Conservation (phyloP, 2,113 vertebrate species). For the Tiliqua scincoides region DNA sequence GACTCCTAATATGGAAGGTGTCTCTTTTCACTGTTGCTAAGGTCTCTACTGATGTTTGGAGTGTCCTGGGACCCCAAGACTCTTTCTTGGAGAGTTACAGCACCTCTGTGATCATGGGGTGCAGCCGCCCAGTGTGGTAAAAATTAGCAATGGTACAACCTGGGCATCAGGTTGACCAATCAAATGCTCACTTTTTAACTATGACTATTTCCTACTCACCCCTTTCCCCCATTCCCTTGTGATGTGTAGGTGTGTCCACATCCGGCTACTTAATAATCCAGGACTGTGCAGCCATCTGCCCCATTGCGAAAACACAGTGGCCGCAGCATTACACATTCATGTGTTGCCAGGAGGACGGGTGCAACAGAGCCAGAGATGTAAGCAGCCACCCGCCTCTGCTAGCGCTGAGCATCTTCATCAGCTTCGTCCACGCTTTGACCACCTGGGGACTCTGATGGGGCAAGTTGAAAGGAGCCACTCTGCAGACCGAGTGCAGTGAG, state of each 20-base stretch:
- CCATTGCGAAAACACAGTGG: accelerated
- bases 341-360: slow-evolving; percentile 67
- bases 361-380: slow-evolving; percentile 44
- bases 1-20: no score
- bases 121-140: no score
- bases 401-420: slow-evolving; percentile 41
- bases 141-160: no score
- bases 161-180: no score
- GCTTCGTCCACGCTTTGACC: slow-evolving; percentile 46
- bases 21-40: no score
- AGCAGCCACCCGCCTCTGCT: background rate
- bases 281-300: background rate
- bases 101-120: background rate
- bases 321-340: slow-evolving; percentile 8
- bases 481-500: background rate
- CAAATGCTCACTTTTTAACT: background rate
- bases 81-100: background rate
- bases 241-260: background rate
- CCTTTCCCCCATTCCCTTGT: background rate
- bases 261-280: background rate
- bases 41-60: background rate
- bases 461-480: background rate
- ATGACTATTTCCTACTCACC: background rate
- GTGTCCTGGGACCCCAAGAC: background rate
- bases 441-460: slow-evolving; percentile 48